These are phyloP conservation scores for Drosophila tropicalis DNA, from an alignment of 1,140 invertebrate species.

Conservation along the genomic window DNA sequence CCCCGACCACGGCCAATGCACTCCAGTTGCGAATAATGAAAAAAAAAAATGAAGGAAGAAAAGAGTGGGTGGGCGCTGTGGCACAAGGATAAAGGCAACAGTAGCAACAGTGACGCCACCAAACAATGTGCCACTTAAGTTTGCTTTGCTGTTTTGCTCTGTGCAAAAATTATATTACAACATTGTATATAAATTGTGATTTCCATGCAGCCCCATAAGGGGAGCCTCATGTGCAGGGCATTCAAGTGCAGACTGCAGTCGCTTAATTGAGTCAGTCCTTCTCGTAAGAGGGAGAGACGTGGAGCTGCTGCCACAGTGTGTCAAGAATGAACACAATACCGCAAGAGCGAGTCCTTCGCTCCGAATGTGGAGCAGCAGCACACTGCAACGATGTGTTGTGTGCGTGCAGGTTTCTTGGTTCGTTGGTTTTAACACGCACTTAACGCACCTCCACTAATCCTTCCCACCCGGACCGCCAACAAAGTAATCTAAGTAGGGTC, in stretches of 20 bases:
- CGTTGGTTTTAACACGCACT: slow-evolving; percentile 72
- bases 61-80: too few relatives aligned
- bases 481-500: slow-evolving; percentile 61
- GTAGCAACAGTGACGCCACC: slow-evolving; percentile 57
- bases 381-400: slow-evolving; percentile 27
- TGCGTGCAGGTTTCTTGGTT: slow-evolving; percentile 55
- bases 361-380: slow-evolving; percentile 17
- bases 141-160: slow-evolving; percentile 69
- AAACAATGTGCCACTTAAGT: slow-evolving; percentile 75
- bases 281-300: not conserved
- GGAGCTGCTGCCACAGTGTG: slow-evolving; percentile 27
- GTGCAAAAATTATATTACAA: slow-evolving; percentile 79
- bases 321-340: slow-evolving; percentile 32
- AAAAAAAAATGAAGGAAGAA: slow-evolving; percentile 5
- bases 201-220: slow-evolving; percentile 46
- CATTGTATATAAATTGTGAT: slow-evolving; percentile 80
- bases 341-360: slow-evolving; percentile 1
- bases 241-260: slow-evolving; percentile 54
- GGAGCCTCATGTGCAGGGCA: slow-evolving; percentile 23
- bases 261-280: slow-evolving; percentile 44
- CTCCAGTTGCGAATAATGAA: slow-evolving; percentile 46
- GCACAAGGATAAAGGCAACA: slow-evolving; percentile 10
- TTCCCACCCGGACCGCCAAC: slow-evolving; percentile 25
- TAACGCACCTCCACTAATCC: slow-evolving; percentile 52
- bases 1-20: slow-evolving; percentile 64